These are phyloP conservation scores for Choristoneura rosaceana DNA, from an alignment of 2,888 invertebrate species.

Conservation along the genomic window DNA sequence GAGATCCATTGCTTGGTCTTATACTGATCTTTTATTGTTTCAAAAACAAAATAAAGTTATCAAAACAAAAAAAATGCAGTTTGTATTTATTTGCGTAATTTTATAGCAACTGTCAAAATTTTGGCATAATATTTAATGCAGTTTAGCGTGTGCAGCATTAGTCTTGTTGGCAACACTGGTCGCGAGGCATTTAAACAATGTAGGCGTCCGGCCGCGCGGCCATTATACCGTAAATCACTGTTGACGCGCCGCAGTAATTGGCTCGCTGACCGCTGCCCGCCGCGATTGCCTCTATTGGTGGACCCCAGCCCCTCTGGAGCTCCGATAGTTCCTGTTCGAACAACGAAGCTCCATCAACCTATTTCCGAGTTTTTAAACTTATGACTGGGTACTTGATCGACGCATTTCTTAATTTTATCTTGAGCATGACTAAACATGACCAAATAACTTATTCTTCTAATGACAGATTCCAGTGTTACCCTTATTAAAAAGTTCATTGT, in stretches of 20 bases:
- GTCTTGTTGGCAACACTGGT: too few species aligned
- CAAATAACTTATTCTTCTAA: too few species aligned
- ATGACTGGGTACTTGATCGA: constrained; percentile 2
- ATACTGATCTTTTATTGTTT: too few species aligned
- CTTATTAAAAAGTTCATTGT: too few species aligned
- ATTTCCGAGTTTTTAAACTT: constrained; percentile 52
- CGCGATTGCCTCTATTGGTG: constrained; percentile 67
- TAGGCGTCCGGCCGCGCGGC: constrained; percentile 69
- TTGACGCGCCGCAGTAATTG: constrained; percentile 79
- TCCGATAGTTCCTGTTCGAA: constrained; percentile 27
- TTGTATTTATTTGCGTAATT: too few species aligned
- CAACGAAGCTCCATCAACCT: background rate
- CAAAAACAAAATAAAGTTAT: too few species aligned
- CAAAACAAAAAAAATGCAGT: too few species aligned
- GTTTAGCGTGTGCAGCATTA: too few species aligned
- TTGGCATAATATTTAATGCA: too few species aligned
- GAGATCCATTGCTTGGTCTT: too few species aligned
- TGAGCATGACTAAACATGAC: constrained; percentile 5
- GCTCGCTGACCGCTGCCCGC: constrained; percentile 58
- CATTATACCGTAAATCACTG: constrained; percentile 82
- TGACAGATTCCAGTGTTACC: too few species aligned
- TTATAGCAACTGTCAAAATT: too few species aligned
- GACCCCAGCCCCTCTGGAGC: constrained; percentile 53
- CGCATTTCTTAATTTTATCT: constrained; percentile 26
- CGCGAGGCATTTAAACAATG: constrained; percentile 74